These are phyloP conservation scores for Chelmon rostratus DNA, from an alignment of 2,797 vertebrate species.

Conservation along the genomic window DNA sequence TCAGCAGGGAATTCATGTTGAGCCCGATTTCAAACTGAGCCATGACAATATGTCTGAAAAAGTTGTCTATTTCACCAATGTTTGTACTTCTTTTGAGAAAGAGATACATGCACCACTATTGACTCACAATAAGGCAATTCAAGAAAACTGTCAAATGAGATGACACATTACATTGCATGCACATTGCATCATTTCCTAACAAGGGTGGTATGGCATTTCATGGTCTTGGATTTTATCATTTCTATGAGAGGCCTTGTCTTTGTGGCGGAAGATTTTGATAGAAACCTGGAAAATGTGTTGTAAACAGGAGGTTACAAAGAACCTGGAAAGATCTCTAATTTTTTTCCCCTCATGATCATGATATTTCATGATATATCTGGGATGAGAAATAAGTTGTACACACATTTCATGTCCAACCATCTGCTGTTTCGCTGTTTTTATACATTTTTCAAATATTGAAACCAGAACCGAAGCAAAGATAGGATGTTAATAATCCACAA, in stretches of 20 bases:
- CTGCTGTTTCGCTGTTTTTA: background rate
- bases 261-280: background rate
- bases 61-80: background rate
- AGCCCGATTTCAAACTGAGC: background rate
- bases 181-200: constrained; percentile 7
- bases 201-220: background rate
- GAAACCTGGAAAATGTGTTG: background rate
- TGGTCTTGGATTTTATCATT: background rate
- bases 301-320: background rate
- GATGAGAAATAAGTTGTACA: background rate
- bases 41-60: constrained; percentile 2
- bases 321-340: background rate
- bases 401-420: background rate
- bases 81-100: background rate
- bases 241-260: background rate
- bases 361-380: background rate
- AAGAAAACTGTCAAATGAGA: background rate
- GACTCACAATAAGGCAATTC: constrained; percentile 7
- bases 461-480: constrained; percentile 18
- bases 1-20: background rate
- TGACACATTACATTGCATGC: constrained; percentile 21
- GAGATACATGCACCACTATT: background rate
- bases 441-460: constrained; percentile 23
- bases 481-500: constrained; percentile 12
- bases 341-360: background rate